Conservation (phyloP, 2,113 vertebrate species). For the Rousettus leschenaultii region DNA sequence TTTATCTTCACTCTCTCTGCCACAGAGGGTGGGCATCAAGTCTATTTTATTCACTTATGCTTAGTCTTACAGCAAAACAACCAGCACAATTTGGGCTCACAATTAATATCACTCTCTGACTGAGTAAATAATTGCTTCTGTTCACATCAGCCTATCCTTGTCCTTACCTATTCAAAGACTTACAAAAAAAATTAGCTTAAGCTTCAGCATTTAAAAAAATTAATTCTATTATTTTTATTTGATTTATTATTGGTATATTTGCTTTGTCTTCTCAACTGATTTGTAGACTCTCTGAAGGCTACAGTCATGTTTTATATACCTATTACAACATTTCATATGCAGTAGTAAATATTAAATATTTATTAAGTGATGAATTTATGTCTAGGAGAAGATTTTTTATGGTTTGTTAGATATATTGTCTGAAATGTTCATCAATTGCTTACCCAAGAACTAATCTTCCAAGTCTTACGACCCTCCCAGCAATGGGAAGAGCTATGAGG, state of each 20-base stretch:
- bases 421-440: neutral
- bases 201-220: neutral
- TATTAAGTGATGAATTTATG: neutral
- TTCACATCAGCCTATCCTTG: neutral
- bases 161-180: neutral
- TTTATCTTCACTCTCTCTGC: neutral
- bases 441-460: neutral
- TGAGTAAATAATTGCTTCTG: neutral
- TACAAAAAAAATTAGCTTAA: neutral
- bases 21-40: neutral
- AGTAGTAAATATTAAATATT: neutral
- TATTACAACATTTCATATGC: neutral
- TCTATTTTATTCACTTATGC: neutral
- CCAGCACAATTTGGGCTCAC: neutral
- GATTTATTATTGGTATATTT: neutral
- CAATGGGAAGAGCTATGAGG: neutral
- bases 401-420: neutral
- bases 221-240: neutral
- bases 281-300: neutral
- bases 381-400: neutral
- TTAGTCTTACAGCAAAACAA: neutral
- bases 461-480: accelerated
- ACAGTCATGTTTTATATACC: neutral
- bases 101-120: neutral
- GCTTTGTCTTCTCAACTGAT: neutral